Conservation (phyloP, 2,113 vertebrate genomes). For the Carlito syrichta region DNA sequence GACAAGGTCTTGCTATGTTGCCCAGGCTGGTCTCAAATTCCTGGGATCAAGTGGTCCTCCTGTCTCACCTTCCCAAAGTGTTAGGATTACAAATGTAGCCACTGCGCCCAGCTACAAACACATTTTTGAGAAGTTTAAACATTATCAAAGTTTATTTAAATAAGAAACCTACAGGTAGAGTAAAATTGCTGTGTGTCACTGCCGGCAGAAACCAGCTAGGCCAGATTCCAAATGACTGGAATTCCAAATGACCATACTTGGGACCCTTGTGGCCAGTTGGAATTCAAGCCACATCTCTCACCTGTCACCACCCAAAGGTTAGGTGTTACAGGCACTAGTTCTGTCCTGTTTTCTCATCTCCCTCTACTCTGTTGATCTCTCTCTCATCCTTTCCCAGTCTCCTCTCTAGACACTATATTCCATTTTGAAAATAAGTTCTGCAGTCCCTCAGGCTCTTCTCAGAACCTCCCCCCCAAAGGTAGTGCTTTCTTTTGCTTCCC, state of each 20-base stretch:
- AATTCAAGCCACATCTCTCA: neutral
- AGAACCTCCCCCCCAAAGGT: neutral
- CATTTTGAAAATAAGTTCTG: neutral
- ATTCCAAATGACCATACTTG: neutral
- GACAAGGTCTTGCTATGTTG: no score
- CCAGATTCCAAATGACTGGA: no score
- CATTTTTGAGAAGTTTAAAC: neutral
- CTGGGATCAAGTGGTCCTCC: no score
- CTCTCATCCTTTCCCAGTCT: neutral
- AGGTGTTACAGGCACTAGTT: neutral
- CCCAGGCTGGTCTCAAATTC: no score
- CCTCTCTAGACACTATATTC: neutral
- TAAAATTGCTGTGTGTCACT: neutral
- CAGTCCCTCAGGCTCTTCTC: neutral
- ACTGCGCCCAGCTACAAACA: no score
- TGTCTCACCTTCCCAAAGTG: no score
- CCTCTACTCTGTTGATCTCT: neutral
- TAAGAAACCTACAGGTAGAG: neutral
- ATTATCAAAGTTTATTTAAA: neutral
- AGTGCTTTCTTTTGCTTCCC: neutral
- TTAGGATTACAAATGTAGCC: no score
- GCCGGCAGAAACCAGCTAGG: fast-evolving
- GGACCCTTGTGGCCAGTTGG: neutral
- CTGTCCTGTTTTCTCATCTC: neutral
- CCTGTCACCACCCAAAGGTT: neutral